Evolutionary conservation across 23 tunicate genomes (phyloP).

Genomic region (Ciona savignyi): DNA sequence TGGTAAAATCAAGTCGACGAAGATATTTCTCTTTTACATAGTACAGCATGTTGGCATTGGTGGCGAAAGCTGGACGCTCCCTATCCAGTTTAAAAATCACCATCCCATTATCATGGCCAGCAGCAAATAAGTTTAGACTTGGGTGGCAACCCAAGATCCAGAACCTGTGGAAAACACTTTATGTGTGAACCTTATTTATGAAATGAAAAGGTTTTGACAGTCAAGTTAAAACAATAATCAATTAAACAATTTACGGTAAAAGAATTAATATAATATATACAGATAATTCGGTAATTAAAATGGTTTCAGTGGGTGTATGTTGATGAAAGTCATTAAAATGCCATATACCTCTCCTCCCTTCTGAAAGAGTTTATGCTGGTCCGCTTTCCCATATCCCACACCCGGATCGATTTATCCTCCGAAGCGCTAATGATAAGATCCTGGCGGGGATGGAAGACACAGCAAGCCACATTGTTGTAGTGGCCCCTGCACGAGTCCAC

Average conservation of each 20-base stretch:
- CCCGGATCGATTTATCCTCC: conserved; percentile 95
- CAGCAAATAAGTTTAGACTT: conserved; percentile 90
- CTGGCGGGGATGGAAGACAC: conserved; percentile 88
- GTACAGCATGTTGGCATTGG: conserved; percentile 78
- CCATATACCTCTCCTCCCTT: conserved; percentile 80
- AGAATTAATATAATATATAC: too few species aligned
- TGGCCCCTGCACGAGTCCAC: conserved; percentile 98
- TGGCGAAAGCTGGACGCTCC: conserved; percentile 94
- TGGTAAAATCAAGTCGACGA: conserved; percentile 76
- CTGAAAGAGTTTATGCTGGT: conserved; percentile 88
- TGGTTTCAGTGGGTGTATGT: too few species aligned
- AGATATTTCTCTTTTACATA: conserved; percentile 96
- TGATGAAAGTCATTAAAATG: not conserved
- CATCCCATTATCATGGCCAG: conserved; percentile 97
- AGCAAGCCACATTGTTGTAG: conserved; percentile 94
- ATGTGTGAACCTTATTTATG: too few species aligned
- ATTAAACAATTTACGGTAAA: too few species aligned
- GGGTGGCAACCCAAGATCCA: conserved; percentile 98
- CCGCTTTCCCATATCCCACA: conserved; percentile 97
- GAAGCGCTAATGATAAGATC: conserved; percentile 86
- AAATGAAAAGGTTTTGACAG: too few species aligned
- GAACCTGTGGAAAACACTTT: conserved; percentile 62
- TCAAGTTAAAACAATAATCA: too few species aligned
- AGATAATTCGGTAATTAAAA: too few species aligned
- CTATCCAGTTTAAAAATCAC: conserved; percentile 91